Evolutionary conservation across 2,113 vertebrate genomes (phyloP), one percentile per base, ranked within the genome.

Genomic region (Oophaga pumilio): DNA sequence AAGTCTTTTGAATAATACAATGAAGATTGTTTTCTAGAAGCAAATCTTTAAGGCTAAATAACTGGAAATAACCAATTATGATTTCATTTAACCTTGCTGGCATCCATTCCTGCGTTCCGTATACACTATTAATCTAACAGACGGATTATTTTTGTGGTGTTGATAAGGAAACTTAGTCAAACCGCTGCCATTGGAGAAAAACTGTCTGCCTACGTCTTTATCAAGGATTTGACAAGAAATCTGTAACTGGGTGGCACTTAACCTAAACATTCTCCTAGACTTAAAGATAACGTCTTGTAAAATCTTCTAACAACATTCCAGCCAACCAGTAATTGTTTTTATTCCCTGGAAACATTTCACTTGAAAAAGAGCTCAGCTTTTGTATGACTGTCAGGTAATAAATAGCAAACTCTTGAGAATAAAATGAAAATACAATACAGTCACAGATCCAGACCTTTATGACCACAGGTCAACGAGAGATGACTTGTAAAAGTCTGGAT

Each of bases 401-500:
- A 69, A 79, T 50, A 56, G 60, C 15, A 68, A 64, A 78, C 76
- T 79, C 84, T 80, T 20, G 62, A 86, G 59, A 66, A 56, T 79
- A 79, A 78, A 86, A 80, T 69, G 62, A 79, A 86, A 86, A 79
- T 33, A 86, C 26, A 86, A 57, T 28, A 69, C 53, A 79, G 33
- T 59, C 85, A 86, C 53, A 50, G 26, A 74, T 73, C 68, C 52
- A 57, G 82, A 84, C 82, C 68, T 33, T 73, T 59, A 57, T 33
- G 68, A 33, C 68, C 82, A 74, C 8, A 43, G 50, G 82, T 74
- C 52, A 26, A 84, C 68, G 68, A 73, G 82, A 62, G 69, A 62
- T 57, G 53, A 66, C 52, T 76, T 76, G 84, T 76, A 85, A 85
- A 85, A 85, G 82, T 85, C 84, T 76, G 71, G 71, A 76, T 76